phyloP scores from a whole-genome alignment of 1,140 invertebrate genomes.

The Ladona fulva region DNA sequence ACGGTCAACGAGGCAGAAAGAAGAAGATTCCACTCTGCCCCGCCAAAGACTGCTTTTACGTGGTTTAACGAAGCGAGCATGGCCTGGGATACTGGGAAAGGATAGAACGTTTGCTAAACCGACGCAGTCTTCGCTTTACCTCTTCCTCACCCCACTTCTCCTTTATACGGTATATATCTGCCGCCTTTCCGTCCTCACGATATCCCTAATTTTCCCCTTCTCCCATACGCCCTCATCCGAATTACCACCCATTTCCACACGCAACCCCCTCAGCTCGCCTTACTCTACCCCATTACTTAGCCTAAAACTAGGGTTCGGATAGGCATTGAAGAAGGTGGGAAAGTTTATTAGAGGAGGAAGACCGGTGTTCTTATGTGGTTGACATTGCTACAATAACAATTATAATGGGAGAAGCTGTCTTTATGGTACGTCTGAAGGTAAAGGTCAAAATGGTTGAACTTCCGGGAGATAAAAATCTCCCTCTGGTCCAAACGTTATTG shows the following conservation, averaged over 20 bases:
- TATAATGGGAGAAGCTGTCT: no score
- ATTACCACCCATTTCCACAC: not conserved
- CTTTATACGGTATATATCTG: not conserved
- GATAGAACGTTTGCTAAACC: not conserved
- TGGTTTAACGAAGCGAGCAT: slow-evolving; percentile 3
- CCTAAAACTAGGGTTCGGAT: no score
- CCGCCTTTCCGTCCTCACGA: not conserved
- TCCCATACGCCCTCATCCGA: not conserved
- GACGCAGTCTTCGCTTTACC: not conserved
- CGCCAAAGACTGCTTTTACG: slow-evolving; percentile 3
- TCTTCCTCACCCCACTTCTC: not conserved
- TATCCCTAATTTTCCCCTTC: not conserved
- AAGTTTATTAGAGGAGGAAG: no score
- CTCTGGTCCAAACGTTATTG: no score
- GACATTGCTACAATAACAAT: no score
- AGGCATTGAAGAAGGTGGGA: no score
- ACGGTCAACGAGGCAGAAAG: not conserved
- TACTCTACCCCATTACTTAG: no score
- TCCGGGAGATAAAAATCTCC: no score
- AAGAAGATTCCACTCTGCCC: not conserved
- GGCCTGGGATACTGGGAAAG: slow-evolving; percentile 1
- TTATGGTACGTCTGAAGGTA: no score
- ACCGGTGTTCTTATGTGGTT: no score
- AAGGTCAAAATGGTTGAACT: no score
- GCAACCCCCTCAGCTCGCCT: no score